Evolutionary conservation across 2,888 invertebrate species (phyloP).

Genomic region (Encarsia formosa): DNA sequence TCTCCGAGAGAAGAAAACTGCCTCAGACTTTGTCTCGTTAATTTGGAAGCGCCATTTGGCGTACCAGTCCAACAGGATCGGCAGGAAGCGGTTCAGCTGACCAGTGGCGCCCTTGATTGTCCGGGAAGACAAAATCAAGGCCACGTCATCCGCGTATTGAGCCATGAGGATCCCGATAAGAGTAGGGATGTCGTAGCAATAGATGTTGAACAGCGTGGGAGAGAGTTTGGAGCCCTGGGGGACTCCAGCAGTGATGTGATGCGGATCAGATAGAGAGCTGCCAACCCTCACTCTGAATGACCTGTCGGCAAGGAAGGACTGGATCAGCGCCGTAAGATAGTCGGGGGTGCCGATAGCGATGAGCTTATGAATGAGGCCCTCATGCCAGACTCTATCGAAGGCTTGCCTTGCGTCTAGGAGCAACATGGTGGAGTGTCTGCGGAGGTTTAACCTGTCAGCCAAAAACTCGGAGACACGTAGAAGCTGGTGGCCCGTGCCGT

Average conservation of each 20-base stretch:
- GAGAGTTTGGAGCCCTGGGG: conserved; percentile 33
- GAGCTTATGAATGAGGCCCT: conserved; percentile 18
- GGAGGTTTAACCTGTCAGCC: no score
- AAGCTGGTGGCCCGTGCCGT: conserved; percentile 1
- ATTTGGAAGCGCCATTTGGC: conserved; percentile 6
- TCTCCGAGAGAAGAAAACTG: neutral
- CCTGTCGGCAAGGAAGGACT: conserved; percentile 31
- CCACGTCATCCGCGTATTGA: conserved; percentile 31
- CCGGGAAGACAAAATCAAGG: conserved; percentile 21
- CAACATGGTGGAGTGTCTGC: conserved; percentile 1
- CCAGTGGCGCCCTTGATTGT: neutral
- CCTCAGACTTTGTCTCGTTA: conserved; percentile 3
- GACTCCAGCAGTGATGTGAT: conserved; percentile 33
- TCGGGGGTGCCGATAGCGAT: conserved; percentile 24
- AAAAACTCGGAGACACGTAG: no score
- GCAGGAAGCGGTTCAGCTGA: neutral
- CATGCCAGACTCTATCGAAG: conserved; percentile 9
- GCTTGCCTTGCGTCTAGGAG: conserved; percentile 8
- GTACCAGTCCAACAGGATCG: neutral
- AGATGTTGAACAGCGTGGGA: conserved; percentile 26
- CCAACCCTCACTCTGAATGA: conserved; percentile 31
- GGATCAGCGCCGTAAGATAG: conserved; percentile 30
- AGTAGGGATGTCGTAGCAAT: conserved; percentile 27
- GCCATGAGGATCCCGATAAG: conserved; percentile 22
- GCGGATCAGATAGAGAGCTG: neutral